Conservation (phyloP, 2,888 invertebrate species). For the Chydorus sphaericus region DNA sequence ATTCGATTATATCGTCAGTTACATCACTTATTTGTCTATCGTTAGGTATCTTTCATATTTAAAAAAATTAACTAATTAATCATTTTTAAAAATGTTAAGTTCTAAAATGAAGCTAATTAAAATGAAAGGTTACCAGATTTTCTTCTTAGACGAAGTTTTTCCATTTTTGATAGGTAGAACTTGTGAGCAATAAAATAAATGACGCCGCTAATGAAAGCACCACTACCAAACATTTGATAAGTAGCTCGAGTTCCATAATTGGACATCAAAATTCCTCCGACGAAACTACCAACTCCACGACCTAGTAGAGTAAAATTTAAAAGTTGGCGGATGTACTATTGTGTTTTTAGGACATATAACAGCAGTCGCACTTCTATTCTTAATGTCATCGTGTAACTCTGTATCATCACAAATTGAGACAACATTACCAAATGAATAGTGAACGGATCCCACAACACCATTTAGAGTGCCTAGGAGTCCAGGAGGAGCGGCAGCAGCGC, state of each 20-base stretch:
- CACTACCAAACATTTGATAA: conserved; percentile 63
- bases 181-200: conserved; percentile 54
- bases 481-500: conserved; percentile 66
- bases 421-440: conserved; percentile 62
- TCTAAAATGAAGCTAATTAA: too few relatives aligned
- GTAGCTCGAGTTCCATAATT: conserved; percentile 59
- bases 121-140: too few relatives aligned
- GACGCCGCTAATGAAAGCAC: conserved; percentile 54
- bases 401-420: neutral
- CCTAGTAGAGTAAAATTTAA: conserved; percentile 31
- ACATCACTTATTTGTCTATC: too few relatives aligned
- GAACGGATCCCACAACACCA: conserved; percentile 73
- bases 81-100: too few relatives aligned
- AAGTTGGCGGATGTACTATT: neutral
- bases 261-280: conserved; percentile 63
- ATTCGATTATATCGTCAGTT: too few relatives aligned
- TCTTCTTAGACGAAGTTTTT: neutral
- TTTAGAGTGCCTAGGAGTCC: conserved; percentile 69
- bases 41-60: too few relatives aligned
- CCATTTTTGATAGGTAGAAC: conserved; percentile 46
- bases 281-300: conserved; percentile 64
- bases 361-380: too few relatives aligned
- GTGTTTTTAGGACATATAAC: neutral
- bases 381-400: neutral
- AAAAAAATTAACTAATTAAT: too few relatives aligned